Base-by-base conservation (phyloP, 2,888 invertebrate genomes). In the Heliothis peltigera region DNA sequence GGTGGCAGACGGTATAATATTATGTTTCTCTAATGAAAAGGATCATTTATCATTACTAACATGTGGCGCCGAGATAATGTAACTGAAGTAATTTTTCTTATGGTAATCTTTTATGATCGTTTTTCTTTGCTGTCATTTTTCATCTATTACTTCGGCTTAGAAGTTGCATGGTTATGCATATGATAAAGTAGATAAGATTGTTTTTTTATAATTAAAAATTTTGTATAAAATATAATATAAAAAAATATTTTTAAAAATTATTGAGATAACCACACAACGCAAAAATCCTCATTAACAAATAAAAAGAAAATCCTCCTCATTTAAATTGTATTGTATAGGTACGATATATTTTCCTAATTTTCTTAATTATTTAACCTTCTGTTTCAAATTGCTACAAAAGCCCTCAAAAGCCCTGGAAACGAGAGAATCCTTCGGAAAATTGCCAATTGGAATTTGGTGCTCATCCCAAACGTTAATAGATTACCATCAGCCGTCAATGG, bases 41-140 rank as follows among this genome's bases (percentile, higher is more conserved):
- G 49, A 53, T 79, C 71, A 78, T 79, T 60, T 56, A 68, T 77
- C 76, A 75, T 58, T 64, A 46, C 49, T 51, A 56, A 68, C 77
- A 75, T 48, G 76, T 68, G 78, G 48, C 56, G 68, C 71, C 64
- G 61, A 65, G 61, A 66, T 75, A 63, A 47, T 68, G 48, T 12
- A 17, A 51, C 18, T 15, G 8, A 43, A 42, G 12, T 43, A 59
- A 43, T 51, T 68, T 67, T 64, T 63, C 43, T 48, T 52, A 47
- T 47, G 19, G 17, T 49, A 44, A 55, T 43, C 52, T 67, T n/a
- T 12, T 58, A 39, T 12, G 21, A 43, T 28, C 15, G 21, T 21
- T 56, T 62, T 53, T 54, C 53, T 77, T 64, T 72, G 58, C 42
- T 19, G 44, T 63, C 51, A 44, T 55, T 15, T 52, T 35, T 28